Evolutionary conservation across 2,113 vertebrate species (phyloP), one percentile per base, ranked within the genome.

Genomic region (Herpetotheres cachinnans): DNA sequence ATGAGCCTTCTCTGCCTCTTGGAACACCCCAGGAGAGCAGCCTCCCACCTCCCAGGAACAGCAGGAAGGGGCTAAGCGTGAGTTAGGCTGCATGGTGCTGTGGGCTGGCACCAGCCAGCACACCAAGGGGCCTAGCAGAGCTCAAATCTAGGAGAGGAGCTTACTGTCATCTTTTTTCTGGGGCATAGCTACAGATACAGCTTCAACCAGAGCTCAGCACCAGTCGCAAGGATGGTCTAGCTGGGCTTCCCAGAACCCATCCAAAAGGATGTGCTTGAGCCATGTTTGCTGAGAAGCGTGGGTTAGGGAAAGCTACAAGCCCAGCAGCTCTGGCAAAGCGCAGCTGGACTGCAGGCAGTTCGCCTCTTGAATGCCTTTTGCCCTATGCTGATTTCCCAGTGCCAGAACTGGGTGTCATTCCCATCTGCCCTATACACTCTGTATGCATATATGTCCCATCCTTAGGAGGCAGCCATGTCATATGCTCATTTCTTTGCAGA

Each of bases 121-220:
- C 26, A 10, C 26, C 32, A 30, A 36, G 38, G 47, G 38, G 32
- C 32, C 17, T 24, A n/a, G 47, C 34, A 89, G 44, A 50, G 62
- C 34, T 62, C 62, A 34, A n/a, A 9, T 29, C 62, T n/a, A 30
- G 71, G 55, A 55, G 25, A 49, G n/a, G 34, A 62, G 13, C 55
- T 62, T 38, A 24, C 20, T 5, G 0, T 47, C 40, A n/a, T n/a
- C n/a, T n/a, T 27, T 46, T 22, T 61, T 90, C 52, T 1, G 1
- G 54, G 52, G 44, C 46, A 46, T 61, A 82, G 46, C 19, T 63
- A 47, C 24, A 34, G 38, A 36, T 13, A 32, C 5, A 78, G 65
- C 56, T 70, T 46, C 46, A 30, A 20, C 40, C 30, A 42, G 42
- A 73, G 59, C 67, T 58, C 42, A 36, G 56, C n/a, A 4, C n/a